Conservation (phyloP, 1,140 invertebrate species). For the Sweltsa coloradensis region DNA sequence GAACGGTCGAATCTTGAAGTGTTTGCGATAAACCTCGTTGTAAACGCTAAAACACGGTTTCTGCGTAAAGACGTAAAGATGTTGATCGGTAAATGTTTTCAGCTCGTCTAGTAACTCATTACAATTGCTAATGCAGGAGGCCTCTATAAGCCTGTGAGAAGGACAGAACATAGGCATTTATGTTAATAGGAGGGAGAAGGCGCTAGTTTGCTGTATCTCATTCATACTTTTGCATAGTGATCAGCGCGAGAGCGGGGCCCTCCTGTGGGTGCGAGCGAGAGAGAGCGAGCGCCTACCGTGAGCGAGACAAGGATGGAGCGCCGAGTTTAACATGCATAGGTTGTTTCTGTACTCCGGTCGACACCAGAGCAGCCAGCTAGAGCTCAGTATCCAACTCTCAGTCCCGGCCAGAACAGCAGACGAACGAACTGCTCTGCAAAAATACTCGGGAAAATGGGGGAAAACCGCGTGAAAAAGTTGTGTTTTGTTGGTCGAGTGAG, state of each 20-base stretch:
- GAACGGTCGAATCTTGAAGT: too few species aligned
- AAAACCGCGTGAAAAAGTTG: too few species aligned
- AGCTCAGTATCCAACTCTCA: too few species aligned
- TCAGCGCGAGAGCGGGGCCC: conserved; percentile 8
- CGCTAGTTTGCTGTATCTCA: conserved; percentile 11
- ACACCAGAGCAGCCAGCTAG: too few species aligned
- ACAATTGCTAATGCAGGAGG: conserved; percentile 12
- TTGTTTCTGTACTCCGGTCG: conserved; percentile 10
- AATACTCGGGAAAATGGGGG: too few species aligned
- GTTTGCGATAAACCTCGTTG: too few species aligned
- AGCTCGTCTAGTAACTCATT: conserved; percentile 13
- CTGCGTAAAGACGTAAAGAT: too few species aligned
- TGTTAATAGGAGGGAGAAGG: not conserved
- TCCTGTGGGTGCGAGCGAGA: not conserved
- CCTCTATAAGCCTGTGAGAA: conserved; percentile 1
- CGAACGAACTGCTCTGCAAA: too few species aligned
- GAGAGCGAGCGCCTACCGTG: not conserved
- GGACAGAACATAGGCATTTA: not conserved
- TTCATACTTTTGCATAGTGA: conserved; percentile 17
- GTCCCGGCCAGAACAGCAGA: too few species aligned
- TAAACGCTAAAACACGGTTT: too few species aligned
- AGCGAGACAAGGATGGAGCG: not conserved
- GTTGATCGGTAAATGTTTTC: too few species aligned
- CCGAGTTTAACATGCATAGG: conserved; percentile 12
- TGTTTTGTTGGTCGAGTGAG: too few species aligned